These are phyloP conservation scores for Phaedon cochleariae DNA, from an alignment of 2,888 invertebrate genomes.

Conservation along the genomic window DNA sequence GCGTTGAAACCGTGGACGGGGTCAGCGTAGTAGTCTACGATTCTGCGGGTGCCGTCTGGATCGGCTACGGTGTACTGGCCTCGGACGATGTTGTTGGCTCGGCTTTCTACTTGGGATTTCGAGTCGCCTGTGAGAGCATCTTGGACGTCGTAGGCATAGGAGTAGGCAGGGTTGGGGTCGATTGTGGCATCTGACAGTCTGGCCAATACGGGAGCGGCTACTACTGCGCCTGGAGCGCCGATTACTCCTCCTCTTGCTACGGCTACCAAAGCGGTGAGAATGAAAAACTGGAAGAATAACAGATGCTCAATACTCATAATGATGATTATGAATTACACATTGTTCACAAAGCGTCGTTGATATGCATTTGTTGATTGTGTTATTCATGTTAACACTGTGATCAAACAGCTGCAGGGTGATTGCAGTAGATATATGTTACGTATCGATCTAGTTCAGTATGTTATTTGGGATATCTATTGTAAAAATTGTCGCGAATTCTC, in stretches of 20 bases:
- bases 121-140: conserved; percentile 66
- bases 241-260: conserved; percentile 52
- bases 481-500: no score
- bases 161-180: conserved; percentile 67
- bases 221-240: conserved; percentile 26
- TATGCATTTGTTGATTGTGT: no score
- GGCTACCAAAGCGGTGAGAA: conserved; percentile 56
- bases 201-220: conserved; percentile 42
- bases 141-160: conserved; percentile 66
- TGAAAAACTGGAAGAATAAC: conserved; percentile 39
- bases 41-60: conserved; percentile 66
- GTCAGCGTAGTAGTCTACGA: conserved; percentile 68
- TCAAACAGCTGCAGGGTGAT: no score
- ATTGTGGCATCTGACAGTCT: conserved; percentile 55
- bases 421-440: no score
- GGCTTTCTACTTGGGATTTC: conserved; percentile 66
- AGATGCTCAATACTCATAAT: no score
- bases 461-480: no score
- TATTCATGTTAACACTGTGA: no score
- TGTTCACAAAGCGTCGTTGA: no score
- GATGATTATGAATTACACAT: no score
- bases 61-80: conserved; percentile 67
- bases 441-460: no score
- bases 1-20: conserved; percentile 69
- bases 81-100: conserved; percentile 66